phyloP scores from a whole-genome alignment of 1,140 invertebrate species.

The Nautilus pompilius region DNA sequence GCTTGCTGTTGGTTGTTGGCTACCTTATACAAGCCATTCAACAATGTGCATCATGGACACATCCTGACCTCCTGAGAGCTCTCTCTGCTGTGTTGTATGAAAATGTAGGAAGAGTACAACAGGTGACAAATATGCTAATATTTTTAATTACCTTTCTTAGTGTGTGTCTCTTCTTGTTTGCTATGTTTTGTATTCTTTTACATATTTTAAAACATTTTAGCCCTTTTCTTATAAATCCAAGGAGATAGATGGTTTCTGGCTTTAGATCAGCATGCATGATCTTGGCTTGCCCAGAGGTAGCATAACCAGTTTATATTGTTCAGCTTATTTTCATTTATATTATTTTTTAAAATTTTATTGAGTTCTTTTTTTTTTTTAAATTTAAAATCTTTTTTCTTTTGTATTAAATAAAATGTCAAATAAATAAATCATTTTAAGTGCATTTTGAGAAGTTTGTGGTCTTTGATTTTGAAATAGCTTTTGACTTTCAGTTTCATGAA shows the following conservation, averaged over 20 bases:
- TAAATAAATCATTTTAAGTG: background rate
- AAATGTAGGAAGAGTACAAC: slow-evolving; percentile 29
- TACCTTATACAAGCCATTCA: slow-evolving; percentile 40
- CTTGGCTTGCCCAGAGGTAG: too few species aligned
- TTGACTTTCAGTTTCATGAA: slow-evolving; percentile 42
- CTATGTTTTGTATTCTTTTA: too few species aligned
- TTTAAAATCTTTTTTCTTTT: background rate
- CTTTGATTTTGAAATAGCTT: background rate
- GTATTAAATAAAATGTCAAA: background rate
- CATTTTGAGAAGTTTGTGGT: background rate
- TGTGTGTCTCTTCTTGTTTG: too few species aligned
- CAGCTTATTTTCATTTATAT: too few species aligned
- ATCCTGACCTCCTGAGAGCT: slow-evolving; percentile 38
- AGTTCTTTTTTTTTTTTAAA: too few species aligned
- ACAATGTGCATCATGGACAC: slow-evolving; percentile 32
- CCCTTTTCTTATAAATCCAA: too few species aligned
- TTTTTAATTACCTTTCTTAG: too few species aligned
- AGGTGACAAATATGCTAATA: slow-evolving; percentile 24
- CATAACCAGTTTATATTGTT: too few species aligned
- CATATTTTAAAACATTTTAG: too few species aligned
- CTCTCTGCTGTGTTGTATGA: slow-evolving; percentile 47
- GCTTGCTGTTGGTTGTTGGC: slow-evolving; percentile 23
- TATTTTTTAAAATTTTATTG: too few species aligned
- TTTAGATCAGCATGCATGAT: too few species aligned
- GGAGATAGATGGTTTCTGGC: too few species aligned